Evolutionary conservation across 1,140 invertebrate species (phyloP).

Genomic region (Delia radicum): DNA sequence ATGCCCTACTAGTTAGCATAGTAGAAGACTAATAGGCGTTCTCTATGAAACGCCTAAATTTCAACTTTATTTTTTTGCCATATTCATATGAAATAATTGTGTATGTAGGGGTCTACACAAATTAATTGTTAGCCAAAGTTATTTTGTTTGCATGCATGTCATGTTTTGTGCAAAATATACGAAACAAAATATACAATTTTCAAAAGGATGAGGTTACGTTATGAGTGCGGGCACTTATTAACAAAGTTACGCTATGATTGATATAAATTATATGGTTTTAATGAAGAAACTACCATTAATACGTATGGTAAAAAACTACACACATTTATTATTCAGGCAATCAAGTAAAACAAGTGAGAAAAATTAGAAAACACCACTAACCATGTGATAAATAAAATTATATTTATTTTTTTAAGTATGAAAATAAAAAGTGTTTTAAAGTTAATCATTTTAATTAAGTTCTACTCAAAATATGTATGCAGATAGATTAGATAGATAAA

Average conservation of each 20-base stretch:
- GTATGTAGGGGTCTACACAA: background rate
- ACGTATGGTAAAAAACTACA: too few relatives aligned
- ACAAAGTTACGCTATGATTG: constrained; percentile 1
- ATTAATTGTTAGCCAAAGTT: constrained; percentile 1
- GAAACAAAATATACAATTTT: background rate
- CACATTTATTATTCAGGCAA: too few relatives aligned
- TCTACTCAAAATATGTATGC: too few relatives aligned
- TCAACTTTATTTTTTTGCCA: background rate
- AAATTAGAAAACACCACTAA: too few relatives aligned
- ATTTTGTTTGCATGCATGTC: background rate
- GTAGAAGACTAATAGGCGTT: background rate
- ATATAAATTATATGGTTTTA: constrained; percentile 2
- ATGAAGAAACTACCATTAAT: background rate
- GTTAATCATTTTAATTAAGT: too few relatives aligned
- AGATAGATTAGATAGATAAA: too few relatives aligned
- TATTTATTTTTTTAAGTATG: too few relatives aligned
- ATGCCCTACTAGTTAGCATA: too few relatives aligned
- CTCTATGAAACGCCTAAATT: background rate
- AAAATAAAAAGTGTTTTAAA: too few relatives aligned
- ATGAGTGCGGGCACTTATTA: background rate
- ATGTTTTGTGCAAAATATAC: background rate
- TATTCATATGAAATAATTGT: background rate
- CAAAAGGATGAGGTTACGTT: background rate
- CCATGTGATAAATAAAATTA: too few relatives aligned
- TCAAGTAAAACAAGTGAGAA: too few relatives aligned